These are phyloP conservation scores for Perizoma flavofasciatum DNA, from an alignment of 2,888 invertebrate genomes.

Conservation along the genomic window DNA sequence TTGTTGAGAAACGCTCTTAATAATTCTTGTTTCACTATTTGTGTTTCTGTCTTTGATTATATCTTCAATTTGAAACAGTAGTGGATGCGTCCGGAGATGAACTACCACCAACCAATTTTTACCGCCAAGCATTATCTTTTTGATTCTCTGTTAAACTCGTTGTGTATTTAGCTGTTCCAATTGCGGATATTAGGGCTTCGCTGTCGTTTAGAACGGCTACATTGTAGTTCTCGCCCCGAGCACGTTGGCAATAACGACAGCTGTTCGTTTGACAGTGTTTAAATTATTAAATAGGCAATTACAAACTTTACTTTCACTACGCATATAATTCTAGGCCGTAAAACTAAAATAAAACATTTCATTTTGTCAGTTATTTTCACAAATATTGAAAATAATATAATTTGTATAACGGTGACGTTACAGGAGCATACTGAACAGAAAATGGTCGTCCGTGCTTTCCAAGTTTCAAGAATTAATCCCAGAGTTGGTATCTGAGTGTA, in stretches of 20 bases:
- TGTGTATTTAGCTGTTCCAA: not conserved
- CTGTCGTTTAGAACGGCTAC: slow-evolving; percentile 8
- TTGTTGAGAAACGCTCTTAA: not conserved
- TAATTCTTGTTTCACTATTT: too few relatives aligned
- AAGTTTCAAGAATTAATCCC: slow-evolving; percentile 2
- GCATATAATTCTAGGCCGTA: not conserved
- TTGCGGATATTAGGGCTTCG: not conserved
- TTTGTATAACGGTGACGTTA: too few relatives aligned
- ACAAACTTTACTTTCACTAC: not conserved
- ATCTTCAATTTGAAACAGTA: too few relatives aligned
- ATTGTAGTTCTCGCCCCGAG: slow-evolving; percentile 11
- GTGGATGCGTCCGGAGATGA: too few relatives aligned
- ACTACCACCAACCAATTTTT: too few relatives aligned
- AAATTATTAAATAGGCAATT: not conserved
- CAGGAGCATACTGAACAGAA: too few relatives aligned
- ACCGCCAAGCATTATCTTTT: too few relatives aligned
- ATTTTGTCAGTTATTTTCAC: too few relatives aligned
- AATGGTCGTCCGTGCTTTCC: too few relatives aligned
- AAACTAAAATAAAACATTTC: too few relatives aligned
- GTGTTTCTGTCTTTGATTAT: too few relatives aligned
- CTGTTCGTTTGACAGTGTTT: slow-evolving; percentile 10
- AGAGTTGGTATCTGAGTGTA: slow-evolving; percentile 12
- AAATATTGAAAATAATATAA: too few relatives aligned
- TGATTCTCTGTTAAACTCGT: not conserved
- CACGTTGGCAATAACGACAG: slow-evolving; percentile 15